Base-by-base conservation (phyloP, 2,888 invertebrate genomes). In the Cephus spinipes region DNA sequence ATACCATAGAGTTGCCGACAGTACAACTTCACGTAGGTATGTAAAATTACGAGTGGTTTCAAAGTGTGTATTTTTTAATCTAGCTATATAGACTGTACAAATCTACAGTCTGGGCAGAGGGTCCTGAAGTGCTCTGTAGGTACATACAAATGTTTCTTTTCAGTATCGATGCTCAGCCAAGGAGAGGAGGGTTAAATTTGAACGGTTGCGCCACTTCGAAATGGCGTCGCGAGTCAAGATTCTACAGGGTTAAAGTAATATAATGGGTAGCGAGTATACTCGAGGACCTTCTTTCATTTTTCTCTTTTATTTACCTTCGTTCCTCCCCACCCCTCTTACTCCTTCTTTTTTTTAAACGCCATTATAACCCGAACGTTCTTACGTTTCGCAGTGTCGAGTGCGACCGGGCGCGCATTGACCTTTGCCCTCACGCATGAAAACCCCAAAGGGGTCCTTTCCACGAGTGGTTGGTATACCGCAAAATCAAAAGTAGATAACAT, bases 201-300 rank as follows among this genome's bases (percentile, higher is more conserved):
- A 69, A 71, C 81, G 81, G 32, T 30, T 79, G 81, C 80, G 79
- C 82, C 86, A 87, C 87, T 87, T 84, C 85, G 82, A 85, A 88
- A 87, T 87, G 85, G 85, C 86, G 87, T 87, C 85, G 87, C 84
- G 80, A 88, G 87, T 87, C 87, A 87, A 88, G 87, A 87, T 85
- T 86, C 83, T 84, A 83, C 79, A 83, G 83, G 79, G 85, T 83
- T 83, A 83, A 84, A 83, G 87, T 88, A 88, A 87, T 86, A 84
- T 85, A 85, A 85, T 82, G 84, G 83, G 81, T 84, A 68, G 32
- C 82, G 85, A 83, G 81, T 84, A 68, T 35, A 82, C 80, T 81
- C 74, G 82, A 71, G 71, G 30, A 73, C 73, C n/a, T 32, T 71
- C 32, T 71, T 71, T 71, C 71, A 31, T 71, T 71, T 71, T 71